Percentiles rank a stretch among this genome's conserved stretches.
Evolutionary conservation across 2,888 invertebrate species (phyloP).

Genomic region (Phaonia tiefii): DNA sequence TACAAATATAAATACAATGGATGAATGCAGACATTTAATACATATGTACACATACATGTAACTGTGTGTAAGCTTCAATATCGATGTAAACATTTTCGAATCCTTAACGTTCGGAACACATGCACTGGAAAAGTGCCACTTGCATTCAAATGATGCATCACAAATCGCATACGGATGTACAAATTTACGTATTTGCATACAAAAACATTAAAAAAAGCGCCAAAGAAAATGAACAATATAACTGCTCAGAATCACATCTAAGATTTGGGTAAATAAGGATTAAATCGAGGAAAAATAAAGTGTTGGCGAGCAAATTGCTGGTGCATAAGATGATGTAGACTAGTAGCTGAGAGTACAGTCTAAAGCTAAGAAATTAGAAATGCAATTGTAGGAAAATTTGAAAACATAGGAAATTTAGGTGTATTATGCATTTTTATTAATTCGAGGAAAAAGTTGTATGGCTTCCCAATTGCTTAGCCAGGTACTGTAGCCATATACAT

Average conservation of each 20-base stretch:
- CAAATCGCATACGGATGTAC: constrained; percentile 37
- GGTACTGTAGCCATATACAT: constrained; percentile 12
- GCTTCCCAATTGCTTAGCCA: not conserved
- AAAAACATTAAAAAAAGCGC: not conserved
- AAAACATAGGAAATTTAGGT: no score
- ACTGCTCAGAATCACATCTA: constrained; percentile 40
- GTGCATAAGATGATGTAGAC: constrained; percentile 36
- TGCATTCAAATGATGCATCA: constrained; percentile 62
- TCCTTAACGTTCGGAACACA: constrained; percentile 3
- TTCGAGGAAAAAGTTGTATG: not conserved
- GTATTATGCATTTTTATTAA: no score
- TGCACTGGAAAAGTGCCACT: constrained; percentile 56
- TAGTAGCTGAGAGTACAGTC: not conserved
- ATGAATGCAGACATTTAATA: not conserved
- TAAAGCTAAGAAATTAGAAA: not conserved
- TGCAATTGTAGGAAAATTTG: no score
- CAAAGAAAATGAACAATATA: not conserved
- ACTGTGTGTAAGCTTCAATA: not conserved
- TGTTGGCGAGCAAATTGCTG: constrained; percentile 32
- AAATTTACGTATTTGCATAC: no score
- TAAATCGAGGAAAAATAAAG: constrained; percentile 30
- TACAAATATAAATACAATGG: not conserved
- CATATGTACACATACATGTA: not conserved
- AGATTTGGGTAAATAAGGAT: constrained; percentile 55
- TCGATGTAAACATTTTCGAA: not conserved